Evolutionary conservation across 1,140 invertebrate species (phyloP), one percentile per base, ranked within the genome.

Genomic region (Scaptodrosophila lebanonensis): DNA sequence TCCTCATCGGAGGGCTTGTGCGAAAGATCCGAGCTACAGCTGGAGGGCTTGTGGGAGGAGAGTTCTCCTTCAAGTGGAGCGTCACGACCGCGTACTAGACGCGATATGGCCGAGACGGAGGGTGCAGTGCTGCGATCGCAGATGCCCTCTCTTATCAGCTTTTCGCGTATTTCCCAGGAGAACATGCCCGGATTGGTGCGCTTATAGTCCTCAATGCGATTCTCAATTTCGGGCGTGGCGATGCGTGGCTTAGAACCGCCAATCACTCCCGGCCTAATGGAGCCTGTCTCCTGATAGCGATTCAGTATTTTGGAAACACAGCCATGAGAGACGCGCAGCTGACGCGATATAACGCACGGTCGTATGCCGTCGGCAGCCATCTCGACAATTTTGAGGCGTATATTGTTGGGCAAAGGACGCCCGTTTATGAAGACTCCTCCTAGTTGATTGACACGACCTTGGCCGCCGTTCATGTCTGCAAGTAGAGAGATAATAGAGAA

Each of bases 151-250:
- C 93, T 93, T 70, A 93, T 93, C 64, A 94, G 87, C 68, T 94
- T 90, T 72, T 97, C 95, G 17, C 95, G 88, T 38, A 97, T 96
- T 89, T 97, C 95, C 94, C 94, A 97, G 25, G 93, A 94, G 88
- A 97, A 97, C 67, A 97, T 87, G 35, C 93, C 92, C 0, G 95
- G 95, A 88, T 96, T 96, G 67, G 93, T 93, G 29, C 92, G 89
- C 75, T 95, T 96, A 86, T 96, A 96, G 57, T 95, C 92, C 66
- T 96, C 94, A 59, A 97, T 96, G 62, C 93, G 90, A 18, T 89
- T 90, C 70, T 97, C 95, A 2, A 95, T 92, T 66, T 95, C 93
- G 0, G 94, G 93, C 0, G 93, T 94, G 6, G 93, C 92, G 0
- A 93, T 92, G 3, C 93, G 87, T 0, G 93, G 93, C 77, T 95